Evolutionary conservation across 2,797 vertebrate genomes (phyloP), one percentile per base, ranked within the genome.

Genomic region (Salmo trutta): DNA sequence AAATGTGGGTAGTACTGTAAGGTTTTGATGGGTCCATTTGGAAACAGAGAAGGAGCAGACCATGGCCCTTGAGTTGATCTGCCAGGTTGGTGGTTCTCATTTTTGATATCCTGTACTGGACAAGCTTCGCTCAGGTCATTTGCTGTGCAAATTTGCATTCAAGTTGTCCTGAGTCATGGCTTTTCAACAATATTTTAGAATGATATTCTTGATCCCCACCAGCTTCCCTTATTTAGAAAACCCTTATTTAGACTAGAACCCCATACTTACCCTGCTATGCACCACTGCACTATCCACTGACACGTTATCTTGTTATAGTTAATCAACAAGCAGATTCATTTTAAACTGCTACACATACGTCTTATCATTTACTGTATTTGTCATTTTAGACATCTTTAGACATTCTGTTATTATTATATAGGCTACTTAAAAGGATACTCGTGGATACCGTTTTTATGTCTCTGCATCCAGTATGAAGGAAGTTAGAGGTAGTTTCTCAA

Each of bases 1-100:
- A 78, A 87, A 89, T 93, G 91, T 90, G 92, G 71, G 69, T 83
- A 71, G 75, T 77, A 92, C 89, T 89, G 93, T 93, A 92, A 89
- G 90, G 92, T 93, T 92, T 84, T 92, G 93, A 92, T 93, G 93
- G 93, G 89, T 92, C 93, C 94, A 92, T 93, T 94, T 93, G 95
- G 96, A 96, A 92, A 93, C 88, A 81, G 80, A 81, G 78, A 90
- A 83, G 93, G 95, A 92, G 88, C 91, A 90, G 92, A 91, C 93
- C 93, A 86, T 89, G 87, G 91, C 94, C 93, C 92, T 91, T 93
- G 95, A 95, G 91, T 95, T 94, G 95, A 93, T 94, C 91, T 93
- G 83, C 93, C 96, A 99, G 98, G 98, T 99, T 99, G 97, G 98
- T 99, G 94, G 92, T 84, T 91, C 94, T 95, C 92, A 92, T 95